Base-by-base conservation (phyloP, 30 jellyfish, hydroid and myxozoan genomes). In the Clytia hemisphaerica region DNA sequence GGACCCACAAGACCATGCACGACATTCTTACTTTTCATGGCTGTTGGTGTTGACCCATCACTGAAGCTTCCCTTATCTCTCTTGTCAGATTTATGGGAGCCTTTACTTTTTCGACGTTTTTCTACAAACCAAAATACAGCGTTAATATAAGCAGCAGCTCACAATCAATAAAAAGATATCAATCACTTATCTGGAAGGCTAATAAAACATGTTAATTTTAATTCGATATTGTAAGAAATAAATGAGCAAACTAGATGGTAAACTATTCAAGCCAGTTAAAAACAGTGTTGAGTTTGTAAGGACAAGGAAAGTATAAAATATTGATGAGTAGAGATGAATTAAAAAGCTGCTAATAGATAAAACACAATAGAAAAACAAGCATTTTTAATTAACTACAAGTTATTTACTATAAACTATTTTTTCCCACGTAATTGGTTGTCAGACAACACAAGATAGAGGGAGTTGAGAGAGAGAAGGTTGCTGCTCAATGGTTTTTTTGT, bases 1-100 rank as follows among this genome's bases (percentile, higher is more conserved):
- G 97, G 97, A 4, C 97, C 97, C 19, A 88, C 97, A 9, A 79
- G 65, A n/a, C 97, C 97, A 37, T 88, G 95, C 33, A 88, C 93
- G 51, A 38, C 30, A 37, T 65, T 67, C 37, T 65, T 65, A 6
- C 44, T 67, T 45, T 65, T 65, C 4, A 65, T 2, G 31, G 37
- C 71, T 10, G 34, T 42, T 10, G 78, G 78, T 19, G 78, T 9
- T 18, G 37, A 37, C 25, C 37, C 21, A 44, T 65, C 78, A 19
- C 45, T 40, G 60, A 46, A 46, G 3, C 25, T 33, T 22, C 70
- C 42, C 16, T 57, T 57, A 33, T 57, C 70, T 35, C 44, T 65
- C 44, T 65, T 65, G 1, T 65, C 78, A 44, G 31, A 35, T 24
- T 63, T 67, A 37, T 37, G 44, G 18, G 44, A 28, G 21, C 31